Evolutionary conservation across 2,888 invertebrate genomes (phyloP), one percentile per base, ranked within the genome.

Genomic region (Chymomyza caudatula): DNA sequence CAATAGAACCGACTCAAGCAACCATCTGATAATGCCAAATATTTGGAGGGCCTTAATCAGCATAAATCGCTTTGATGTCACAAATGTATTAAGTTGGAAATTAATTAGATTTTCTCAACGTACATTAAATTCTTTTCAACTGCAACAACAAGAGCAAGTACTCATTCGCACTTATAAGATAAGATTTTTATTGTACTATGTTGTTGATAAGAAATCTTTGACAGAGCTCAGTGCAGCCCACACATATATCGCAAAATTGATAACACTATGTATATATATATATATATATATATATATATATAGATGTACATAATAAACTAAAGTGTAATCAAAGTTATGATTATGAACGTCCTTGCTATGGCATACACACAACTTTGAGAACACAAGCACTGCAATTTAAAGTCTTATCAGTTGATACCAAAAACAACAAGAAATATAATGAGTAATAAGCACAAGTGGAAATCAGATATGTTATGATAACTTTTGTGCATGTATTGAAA

Each of bases 81-180:
- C 73, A 83, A 70, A 73, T 69, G 84, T 78, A 78, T 83, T 81
- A 83, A 72, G 60, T 65, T 68, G 58, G 20, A 81, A 81, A 81
- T 80, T 83, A 81, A 81, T 81, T 81, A 80, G 84, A 83, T 83
- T 80, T 68, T 65, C 74, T 58, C 58, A 63, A 65, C 61, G 63
- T 53, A 43, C 63, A 61, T 25, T 54, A 67, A 57, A 37, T 37
- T 37, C 29, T 11, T 37, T 37, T 37, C 29, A 37, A 37, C 11
- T 37, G 19, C 17, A 51, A 51, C 51, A 20, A 17, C 20, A 20
- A 51, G 20, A 51, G 19, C 51, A 1, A 19, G n/a, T 47, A 11
- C 19, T 8, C 2, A 19, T 20, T 11, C 19, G 8, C 11, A 2
- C 51, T 47, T 47, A 47, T 47, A 51, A 51, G 51, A 51, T 37